Percentiles rank a stretch among this genome's conserved stretches.
Conservation (phyloP, 2,888 invertebrate species). For the Ophion slaviceki region DNA sequence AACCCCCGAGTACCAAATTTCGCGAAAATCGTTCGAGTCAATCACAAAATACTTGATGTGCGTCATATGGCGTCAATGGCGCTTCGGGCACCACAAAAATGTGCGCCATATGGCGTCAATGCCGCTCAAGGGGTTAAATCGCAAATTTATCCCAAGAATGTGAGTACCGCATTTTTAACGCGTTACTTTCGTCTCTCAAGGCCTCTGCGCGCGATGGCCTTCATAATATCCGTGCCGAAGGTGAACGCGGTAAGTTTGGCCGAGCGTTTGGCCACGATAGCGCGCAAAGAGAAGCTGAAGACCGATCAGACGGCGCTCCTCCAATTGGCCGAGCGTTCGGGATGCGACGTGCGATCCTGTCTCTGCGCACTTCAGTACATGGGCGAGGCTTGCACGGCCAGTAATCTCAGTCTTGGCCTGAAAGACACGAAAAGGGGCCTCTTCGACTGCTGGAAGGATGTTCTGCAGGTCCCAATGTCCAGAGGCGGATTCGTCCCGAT, state of each 20-base stretch:
- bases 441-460: conserved; percentile 92
- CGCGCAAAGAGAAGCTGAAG: conserved; percentile 87
- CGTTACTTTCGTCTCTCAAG: conserved; percentile 65
- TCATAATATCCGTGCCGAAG: conserved; percentile 80
- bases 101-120: too few species aligned
- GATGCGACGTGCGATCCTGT: conserved; percentile 96
- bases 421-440: conserved; percentile 94
- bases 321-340: conserved; percentile 92
- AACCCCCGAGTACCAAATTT: too few species aligned
- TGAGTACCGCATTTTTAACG: background rate
- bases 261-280: conserved; percentile 88
- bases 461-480: conserved; percentile 87
- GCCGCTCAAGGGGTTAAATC: too few species aligned
- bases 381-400: conserved; percentile 85
- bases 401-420: conserved; percentile 88
- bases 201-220: conserved; percentile 76
- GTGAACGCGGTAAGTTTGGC: conserved; percentile 82
- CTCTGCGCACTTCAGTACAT: conserved; percentile 94
- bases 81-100: too few species aligned
- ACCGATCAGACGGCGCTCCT: conserved; percentile 89
- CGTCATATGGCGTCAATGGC: too few species aligned
- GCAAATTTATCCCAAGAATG: background rate
- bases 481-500: conserved; percentile 69
- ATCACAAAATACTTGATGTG: too few species aligned
- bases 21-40: too few species aligned